Conservation (phyloP, 1,140 invertebrate genomes). For the Bombus sylvicola region DNA sequence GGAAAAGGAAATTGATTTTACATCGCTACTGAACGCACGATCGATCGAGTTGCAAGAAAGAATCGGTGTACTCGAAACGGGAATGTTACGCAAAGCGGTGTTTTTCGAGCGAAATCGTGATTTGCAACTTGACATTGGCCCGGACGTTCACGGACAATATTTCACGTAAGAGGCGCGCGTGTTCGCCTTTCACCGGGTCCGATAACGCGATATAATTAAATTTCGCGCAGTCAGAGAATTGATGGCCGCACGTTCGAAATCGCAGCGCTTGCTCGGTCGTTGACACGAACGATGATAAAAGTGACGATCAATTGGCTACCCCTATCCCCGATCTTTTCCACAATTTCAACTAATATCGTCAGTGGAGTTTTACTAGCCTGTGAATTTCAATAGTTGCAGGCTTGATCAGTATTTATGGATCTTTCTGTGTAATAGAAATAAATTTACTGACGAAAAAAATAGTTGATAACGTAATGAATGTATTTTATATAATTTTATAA, state of each 20-base stretch:
- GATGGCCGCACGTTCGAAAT: neutral
- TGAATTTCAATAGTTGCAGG: neutral
- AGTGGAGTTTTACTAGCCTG: neutral
- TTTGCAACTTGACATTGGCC: neutral
- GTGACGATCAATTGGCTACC: neutral
- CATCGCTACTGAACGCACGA: neutral
- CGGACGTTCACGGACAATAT: constrained; percentile 4
- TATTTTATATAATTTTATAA: too few species aligned
- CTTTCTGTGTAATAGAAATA: neutral
- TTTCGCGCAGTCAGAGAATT: neutral
- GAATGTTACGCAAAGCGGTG: neutral
- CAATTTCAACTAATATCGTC: neutral
- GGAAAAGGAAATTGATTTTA: neutral
- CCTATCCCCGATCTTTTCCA: neutral
- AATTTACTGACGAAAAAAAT: neutral
- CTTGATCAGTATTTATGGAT: neutral
- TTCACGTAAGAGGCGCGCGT: constrained; percentile 11
- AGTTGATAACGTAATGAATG: too few species aligned
- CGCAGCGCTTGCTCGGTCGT: neutral
- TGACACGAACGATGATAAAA: constrained; percentile 21
- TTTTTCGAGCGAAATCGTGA: neutral
- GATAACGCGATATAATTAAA: constrained; percentile 28
- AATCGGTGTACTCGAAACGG: neutral
- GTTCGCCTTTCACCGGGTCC: constrained; percentile 4
- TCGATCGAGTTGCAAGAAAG: neutral